Conservation (phyloP, 2,113 vertebrate species). For the Hypocryptadius cinnamomeus region DNA sequence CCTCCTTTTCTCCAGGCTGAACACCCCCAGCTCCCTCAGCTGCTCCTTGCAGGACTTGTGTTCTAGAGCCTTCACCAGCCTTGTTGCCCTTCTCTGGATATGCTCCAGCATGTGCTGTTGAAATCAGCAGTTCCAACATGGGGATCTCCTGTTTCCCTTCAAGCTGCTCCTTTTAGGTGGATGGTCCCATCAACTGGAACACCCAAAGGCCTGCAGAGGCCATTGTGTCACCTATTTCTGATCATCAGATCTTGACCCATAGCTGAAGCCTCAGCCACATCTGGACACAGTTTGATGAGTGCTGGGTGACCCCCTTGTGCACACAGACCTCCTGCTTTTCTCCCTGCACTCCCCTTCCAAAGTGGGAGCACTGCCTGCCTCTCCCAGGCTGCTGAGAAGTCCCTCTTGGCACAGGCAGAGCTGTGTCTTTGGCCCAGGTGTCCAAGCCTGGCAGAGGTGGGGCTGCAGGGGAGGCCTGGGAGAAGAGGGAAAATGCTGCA, state of each 20-base stretch:
- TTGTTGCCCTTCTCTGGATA: neutral
- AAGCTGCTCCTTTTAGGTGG: neutral
- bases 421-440: neutral
- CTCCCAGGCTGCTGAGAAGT: neutral
- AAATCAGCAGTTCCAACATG: neutral
- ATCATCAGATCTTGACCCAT: neutral
- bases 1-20: neutral
- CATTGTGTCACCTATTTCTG: neutral
- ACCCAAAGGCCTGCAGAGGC: neutral
- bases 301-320: too few relatives aligned
- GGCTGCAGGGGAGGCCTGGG: neutral
- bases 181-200: neutral
- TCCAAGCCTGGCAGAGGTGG: fast-evolving
- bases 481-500: neutral
- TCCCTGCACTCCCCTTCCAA: neutral
- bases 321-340: neutral
- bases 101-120: neutral
- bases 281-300: neutral
- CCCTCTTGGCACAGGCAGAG: neutral
- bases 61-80: neutral
- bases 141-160: neutral
- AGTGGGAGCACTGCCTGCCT: neutral
- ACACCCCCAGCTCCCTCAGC: neutral
- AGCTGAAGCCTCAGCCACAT: neutral
- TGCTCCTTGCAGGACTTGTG: neutral